A percentile compares a stretch with the other conserved stretches of the same genome.
Evolutionary conservation across 2,888 invertebrate species (phyloP).

Genomic region (Euspilapteryx auroguttella): DNA sequence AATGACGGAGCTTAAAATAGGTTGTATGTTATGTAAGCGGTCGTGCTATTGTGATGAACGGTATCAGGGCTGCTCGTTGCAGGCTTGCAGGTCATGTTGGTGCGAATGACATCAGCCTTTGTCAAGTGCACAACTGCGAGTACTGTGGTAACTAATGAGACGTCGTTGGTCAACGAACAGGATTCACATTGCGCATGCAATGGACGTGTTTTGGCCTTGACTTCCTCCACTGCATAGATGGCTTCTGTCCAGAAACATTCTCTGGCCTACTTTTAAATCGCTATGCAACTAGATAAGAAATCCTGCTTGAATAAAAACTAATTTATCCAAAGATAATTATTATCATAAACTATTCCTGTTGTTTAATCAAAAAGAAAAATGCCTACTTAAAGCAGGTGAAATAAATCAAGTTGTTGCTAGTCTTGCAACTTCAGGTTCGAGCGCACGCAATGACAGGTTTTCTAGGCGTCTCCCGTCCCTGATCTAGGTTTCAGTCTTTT

Average conservation of each 20-base stretch:
- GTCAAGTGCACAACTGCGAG: conserved; percentile 37
- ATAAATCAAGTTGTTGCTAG: too few relatives aligned
- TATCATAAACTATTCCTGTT: too few relatives aligned
- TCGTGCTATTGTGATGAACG: conserved; percentile 41
- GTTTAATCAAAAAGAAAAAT: too few relatives aligned
- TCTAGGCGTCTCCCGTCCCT: too few relatives aligned
- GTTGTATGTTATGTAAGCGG: conserved; percentile 41
- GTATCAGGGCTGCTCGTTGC: conserved; percentile 35
- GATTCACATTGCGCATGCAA: conserved; percentile 46
- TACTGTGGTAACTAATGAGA: too few relatives aligned
- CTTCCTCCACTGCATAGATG: conserved; percentile 31
- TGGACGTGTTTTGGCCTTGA: conserved; percentile 39
- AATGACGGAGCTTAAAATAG: conserved; percentile 28
- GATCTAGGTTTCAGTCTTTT: too few relatives aligned
- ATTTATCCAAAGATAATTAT: too few relatives aligned
- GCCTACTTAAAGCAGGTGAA: too few relatives aligned
- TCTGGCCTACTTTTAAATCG: conserved; percentile 42
- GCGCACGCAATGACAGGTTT: too few relatives aligned
- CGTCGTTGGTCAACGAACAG: conserved; percentile 44
- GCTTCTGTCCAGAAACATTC: conserved; percentile 42
- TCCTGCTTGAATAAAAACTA: too few relatives aligned
- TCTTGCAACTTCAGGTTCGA: too few relatives aligned
- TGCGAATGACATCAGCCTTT: conserved; percentile 49
- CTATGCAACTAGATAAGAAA: too few relatives aligned
- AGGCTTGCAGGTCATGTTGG: conserved; percentile 43